Percentiles rank a stretch among this genome's conserved stretches.
These are phyloP conservation scores for Deladenus siricidicola DNA, from an alignment of 2,888 invertebrate species.

Conservation along the genomic window DNA sequence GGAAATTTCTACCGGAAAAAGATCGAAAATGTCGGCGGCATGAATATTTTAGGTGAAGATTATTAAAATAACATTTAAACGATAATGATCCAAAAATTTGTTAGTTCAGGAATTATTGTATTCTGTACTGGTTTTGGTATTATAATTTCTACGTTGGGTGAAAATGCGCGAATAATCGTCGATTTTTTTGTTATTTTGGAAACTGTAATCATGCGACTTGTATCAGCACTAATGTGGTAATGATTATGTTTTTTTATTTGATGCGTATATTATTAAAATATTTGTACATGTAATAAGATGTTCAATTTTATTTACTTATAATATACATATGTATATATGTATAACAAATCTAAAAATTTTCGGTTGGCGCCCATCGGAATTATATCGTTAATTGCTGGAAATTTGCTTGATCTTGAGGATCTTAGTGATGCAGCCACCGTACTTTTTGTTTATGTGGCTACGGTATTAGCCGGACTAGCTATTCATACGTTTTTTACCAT, in stretches of 20 bases:
- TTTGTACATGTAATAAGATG: no score
- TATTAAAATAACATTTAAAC: not conserved
- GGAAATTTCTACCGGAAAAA: slow-evolving; percentile 18
- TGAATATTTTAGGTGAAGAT: slow-evolving; percentile 62
- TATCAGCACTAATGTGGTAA: slow-evolving; percentile 48
- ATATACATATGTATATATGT: not conserved
- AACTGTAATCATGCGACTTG: slow-evolving; percentile 65
- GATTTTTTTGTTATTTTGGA: slow-evolving; percentile 81
- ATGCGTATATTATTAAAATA: no score
- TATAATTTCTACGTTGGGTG: slow-evolving; percentile 74
- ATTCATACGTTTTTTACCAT: slow-evolving; percentile 84
- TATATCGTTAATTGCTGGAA: slow-evolving; percentile 50
- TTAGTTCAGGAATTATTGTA: slow-evolving; percentile 70
- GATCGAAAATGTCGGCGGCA: slow-evolving; percentile 58
- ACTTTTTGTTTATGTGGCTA: slow-evolving; percentile 84
- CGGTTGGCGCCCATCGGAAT: slow-evolving; percentile 50
- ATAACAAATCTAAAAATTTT: not conserved
- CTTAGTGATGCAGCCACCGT: slow-evolving; percentile 47
- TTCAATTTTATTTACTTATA: not conserved
- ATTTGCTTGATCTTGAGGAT: slow-evolving; percentile 50
- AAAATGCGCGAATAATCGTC: slow-evolving; percentile 57
- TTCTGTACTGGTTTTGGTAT: slow-evolving; percentile 86
- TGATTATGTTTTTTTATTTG: not conserved
- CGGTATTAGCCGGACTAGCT: slow-evolving; percentile 79
- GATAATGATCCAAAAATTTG: not conserved